phyloP scores from a whole-genome alignment of 1,140 invertebrate genomes.

The Babylonia areolata region DNA sequence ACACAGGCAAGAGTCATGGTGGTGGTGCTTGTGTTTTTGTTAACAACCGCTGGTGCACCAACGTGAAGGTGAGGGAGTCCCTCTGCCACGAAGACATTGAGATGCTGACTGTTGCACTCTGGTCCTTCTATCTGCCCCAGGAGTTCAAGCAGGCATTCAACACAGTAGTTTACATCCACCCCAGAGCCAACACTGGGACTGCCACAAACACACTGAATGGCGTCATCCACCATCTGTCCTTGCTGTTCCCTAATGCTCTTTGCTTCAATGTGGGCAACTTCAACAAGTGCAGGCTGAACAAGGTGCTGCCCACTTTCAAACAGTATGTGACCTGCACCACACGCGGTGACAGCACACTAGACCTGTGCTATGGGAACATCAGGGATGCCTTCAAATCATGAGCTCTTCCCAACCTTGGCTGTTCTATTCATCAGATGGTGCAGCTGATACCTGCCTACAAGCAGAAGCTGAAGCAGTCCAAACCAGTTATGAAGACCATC shows the following conservation, averaged over 20 bases:
- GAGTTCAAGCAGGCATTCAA: neutral
- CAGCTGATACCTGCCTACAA: constrained; percentile 10
- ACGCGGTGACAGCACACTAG: neutral
- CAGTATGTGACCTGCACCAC: constrained; percentile 15
- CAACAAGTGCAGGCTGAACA: constrained; percentile 20
- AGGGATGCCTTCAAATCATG: constrained; percentile 16
- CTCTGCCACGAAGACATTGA: neutral
- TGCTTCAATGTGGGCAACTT: neutral
- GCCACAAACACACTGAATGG: neutral
- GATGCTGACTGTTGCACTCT: neutral
- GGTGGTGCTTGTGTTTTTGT: constrained; percentile 5
- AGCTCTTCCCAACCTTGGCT: neutral
- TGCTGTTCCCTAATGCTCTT: neutral
- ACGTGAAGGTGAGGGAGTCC: neutral
- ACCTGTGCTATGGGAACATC: constrained; percentile 3
- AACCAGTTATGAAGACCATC: neutral
- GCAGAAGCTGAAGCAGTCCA: neutral
- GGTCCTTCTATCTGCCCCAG: neutral
- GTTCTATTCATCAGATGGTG: neutral
- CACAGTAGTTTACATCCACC: neutral
- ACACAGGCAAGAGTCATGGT: neutral
- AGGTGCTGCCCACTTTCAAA: neutral
- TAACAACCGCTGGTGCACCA: constrained; percentile 3
- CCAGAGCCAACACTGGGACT: neutral
- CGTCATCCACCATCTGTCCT: neutral